Conservation (phyloP, 2,888 invertebrate genomes). For the Microctonus hyperodae region DNA sequence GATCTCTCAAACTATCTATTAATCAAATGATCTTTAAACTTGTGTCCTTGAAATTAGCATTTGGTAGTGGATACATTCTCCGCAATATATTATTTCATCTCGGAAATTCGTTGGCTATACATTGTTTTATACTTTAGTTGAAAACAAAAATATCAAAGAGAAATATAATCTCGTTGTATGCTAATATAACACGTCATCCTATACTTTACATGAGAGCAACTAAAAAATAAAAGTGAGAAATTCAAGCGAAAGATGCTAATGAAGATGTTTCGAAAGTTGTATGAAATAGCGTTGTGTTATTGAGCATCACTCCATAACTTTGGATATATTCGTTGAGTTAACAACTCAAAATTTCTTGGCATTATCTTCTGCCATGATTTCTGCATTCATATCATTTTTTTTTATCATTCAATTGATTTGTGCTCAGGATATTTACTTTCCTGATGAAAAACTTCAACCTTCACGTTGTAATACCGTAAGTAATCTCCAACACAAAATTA, state of each 20-base stretch:
- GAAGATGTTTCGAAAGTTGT: conserved; percentile 37
- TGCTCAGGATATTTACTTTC: conserved; percentile 36
- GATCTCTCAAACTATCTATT: background rate
- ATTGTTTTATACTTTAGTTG: background rate
- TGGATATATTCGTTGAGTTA: background rate
- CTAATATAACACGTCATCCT: background rate
- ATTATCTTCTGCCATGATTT: background rate
- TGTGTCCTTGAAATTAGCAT: background rate
- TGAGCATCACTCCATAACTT: background rate
- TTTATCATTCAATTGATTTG: background rate
- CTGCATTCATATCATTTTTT: background rate
- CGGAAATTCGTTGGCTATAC: background rate
- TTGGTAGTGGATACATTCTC: background rate
- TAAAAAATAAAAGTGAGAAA: conserved; percentile 1
- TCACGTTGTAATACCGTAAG: conserved; percentile 4
- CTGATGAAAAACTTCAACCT: conserved; percentile 10
- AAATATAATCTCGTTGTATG: background rate
- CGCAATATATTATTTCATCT: background rate
- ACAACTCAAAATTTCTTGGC: background rate
- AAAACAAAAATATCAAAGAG: background rate
- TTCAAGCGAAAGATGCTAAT: conserved; percentile 21
- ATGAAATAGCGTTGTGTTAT: conserved; percentile 19
- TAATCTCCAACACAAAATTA: background rate
- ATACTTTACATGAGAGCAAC: background rate
- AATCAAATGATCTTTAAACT: background rate